Percentiles rank a stretch among this genome's conserved stretches.
Conservation (phyloP, 2,797 vertebrate genomes). For the Acrossocheilus wenchowensis region DNA sequence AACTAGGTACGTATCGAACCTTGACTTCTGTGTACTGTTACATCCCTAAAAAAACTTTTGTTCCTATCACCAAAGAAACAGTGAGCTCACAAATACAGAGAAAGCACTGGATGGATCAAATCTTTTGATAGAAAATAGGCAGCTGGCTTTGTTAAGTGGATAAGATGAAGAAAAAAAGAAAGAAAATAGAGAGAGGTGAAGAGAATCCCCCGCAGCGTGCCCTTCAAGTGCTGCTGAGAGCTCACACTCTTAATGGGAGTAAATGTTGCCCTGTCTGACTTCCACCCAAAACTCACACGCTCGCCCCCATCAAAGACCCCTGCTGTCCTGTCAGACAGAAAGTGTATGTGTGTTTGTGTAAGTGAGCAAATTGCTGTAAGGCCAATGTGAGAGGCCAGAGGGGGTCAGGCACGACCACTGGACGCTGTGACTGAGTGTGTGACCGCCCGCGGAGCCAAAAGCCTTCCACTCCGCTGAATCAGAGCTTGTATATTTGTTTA, state of each 20-base stretch:
- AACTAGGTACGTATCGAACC: too few species aligned
- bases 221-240: slow-evolving; percentile 77
- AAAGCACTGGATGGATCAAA: background rate
- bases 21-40: background rate
- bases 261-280: slow-evolving; percentile 42
- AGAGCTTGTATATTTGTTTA: slow-evolving; percentile 84
- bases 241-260: slow-evolving; percentile 67
- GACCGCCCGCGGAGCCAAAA: slow-evolving; percentile 75
- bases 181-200: background rate
- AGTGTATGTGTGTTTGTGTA: slow-evolving; percentile 46
- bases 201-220: slow-evolving; percentile 59
- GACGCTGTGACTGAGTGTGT: slow-evolving; percentile 37
- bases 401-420: slow-evolving; percentile 35
- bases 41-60: background rate
- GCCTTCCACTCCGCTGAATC: slow-evolving; percentile 75
- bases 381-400: slow-evolving; percentile 33
- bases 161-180: background rate
- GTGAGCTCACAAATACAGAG: background rate
- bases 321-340: slow-evolving; percentile 70
- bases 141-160: background rate
- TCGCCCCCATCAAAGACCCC: slow-evolving; percentile 61
- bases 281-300: slow-evolving; percentile 54
- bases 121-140: background rate
- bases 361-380: slow-evolving; percentile 62
- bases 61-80: background rate